phyloP scores from a whole-genome alignment of 2,888 invertebrate species.

The Pilophorus perplexus region DNA sequence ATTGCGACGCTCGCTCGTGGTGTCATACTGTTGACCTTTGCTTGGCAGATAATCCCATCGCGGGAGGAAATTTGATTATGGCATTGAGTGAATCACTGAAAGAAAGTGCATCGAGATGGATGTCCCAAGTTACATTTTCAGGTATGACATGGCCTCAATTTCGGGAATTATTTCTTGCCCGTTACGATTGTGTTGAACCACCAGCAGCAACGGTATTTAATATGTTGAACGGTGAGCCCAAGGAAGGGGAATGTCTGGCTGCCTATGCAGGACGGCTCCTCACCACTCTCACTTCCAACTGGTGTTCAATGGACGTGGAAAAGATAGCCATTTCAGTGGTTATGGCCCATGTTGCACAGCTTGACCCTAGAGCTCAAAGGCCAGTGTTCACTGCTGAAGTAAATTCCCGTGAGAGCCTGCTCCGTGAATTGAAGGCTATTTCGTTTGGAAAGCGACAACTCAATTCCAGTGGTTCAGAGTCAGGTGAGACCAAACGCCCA shows the following conservation, averaged over 20 bases:
- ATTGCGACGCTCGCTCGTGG: background rate
- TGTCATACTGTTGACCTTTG: background rate
- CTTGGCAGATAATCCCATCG: background rate
- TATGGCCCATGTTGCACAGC: conserved; percentile 4
- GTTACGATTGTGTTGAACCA: background rate
- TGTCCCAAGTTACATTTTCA: background rate
- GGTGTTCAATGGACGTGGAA: background rate
- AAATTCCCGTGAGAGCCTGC: background rate
- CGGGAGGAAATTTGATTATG: background rate
- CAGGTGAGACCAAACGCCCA: too few relatives aligned
- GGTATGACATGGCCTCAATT: conserved; percentile 12
- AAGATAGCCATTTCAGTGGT: conserved; percentile 5
- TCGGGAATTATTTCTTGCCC: background rate
- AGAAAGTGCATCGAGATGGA: background rate
- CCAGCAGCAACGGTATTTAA: background rate
- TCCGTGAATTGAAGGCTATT: background rate
- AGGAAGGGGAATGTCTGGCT: background rate
- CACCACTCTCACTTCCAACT: background rate
- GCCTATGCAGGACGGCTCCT: background rate
- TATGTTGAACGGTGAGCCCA: background rate
- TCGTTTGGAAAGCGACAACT: conserved; percentile 2
- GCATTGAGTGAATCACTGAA: conserved; percentile 1
- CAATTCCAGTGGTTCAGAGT: too few relatives aligned
- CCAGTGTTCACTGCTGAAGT: background rate
- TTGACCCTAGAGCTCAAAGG: background rate